Base-by-base conservation (phyloP, 2,113 vertebrate species). In the Etheostoma spectabile region DNA sequence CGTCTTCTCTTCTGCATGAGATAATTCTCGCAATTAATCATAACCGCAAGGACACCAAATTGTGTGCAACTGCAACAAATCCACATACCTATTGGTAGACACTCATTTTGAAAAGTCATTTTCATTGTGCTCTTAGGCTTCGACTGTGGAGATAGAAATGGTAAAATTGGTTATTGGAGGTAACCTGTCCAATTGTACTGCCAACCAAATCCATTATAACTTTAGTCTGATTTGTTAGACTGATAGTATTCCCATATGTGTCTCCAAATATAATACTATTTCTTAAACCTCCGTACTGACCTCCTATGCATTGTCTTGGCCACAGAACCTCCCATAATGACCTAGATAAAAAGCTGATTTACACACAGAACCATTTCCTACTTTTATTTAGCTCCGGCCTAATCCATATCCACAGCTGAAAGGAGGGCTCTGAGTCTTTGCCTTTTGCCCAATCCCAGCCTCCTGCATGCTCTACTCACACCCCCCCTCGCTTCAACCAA, bases 371-470 rank as follows among this genome's bases (percentile, higher is more conserved):
- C 45, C 16, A 5, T 77, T 77, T 77, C n/a, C 49, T 46, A 55
- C 68, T 82, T 79, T 74, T n/a, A n/a, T 84, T 86, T 88, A 86
- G 74, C 51, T 79, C 49, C 2, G 10, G 24, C 33, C 77, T 90
- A 89, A 92, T 92, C 84, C 86, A 49, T 61, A 74, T 63, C 21
- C 59, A 59, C 83, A 90, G 83, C 63, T 61, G 76, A 74, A 73
- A 62, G 38, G 18, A 35, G 12, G 53, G 14, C 10, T 65, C 69
- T 77, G 19, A 70, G 63, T 83, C 76, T 79, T 65, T 38, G 38
- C 38, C 38, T 38, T 8, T 38, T 1, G 38, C 8, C 38, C 38
- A 38, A 38, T 38, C 38, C 2, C 2, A 1, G 8, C 38, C 38
- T 38, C 38, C 38, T 38, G 38, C 38, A 38, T 7, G 38, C 38